Percentiles rank a stretch among this genome's conserved stretches.
Conservation (phyloP, 1,140 invertebrate species). For the Papilio dardanus region DNA sequence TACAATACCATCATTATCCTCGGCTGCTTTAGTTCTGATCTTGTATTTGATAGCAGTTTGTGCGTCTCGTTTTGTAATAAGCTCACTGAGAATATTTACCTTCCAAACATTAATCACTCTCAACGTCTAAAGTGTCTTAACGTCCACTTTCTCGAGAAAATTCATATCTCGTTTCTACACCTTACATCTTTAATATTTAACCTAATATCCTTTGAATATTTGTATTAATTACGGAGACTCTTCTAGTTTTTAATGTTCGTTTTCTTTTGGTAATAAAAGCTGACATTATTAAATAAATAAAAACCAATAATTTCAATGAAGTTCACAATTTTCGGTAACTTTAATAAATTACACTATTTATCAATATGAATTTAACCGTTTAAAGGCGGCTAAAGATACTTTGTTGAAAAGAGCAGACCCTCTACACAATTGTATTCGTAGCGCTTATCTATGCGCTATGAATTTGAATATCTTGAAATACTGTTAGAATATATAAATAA, state of each 20-base stretch:
- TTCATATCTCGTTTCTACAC: not conserved
- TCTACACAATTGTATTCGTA: slow-evolving; percentile 60
- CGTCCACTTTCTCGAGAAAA: slow-evolving; percentile 1
- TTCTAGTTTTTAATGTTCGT: not conserved
- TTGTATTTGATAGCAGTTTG: slow-evolving; percentile 22
- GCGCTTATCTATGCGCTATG: slow-evolving; percentile 64
- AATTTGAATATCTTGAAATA: slow-evolving; percentile 70
- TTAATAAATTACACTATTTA: not conserved
- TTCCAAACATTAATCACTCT: not conserved
- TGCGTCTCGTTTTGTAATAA: slow-evolving; percentile 2
- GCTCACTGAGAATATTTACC: slow-evolving; percentile 3
- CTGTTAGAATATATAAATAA: slow-evolving; percentile 76
- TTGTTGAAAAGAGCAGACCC: slow-evolving; percentile 19
- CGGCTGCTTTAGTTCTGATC: not conserved
- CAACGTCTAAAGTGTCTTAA: not conserved
- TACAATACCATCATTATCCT: slow-evolving; percentile 35
- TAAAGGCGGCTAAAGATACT: not conserved
- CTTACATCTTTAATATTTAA: not conserved
- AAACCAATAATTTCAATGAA: not conserved
- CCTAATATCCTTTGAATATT: not conserved
- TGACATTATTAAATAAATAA: not conserved
- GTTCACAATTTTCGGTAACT: not conserved
- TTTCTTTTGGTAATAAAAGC: not conserved
- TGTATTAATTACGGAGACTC: not conserved
- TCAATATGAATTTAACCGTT: not conserved